Evolutionary conservation across 2,888 invertebrate genomes (phyloP).

Genomic region (Eilema depressum): DNA sequence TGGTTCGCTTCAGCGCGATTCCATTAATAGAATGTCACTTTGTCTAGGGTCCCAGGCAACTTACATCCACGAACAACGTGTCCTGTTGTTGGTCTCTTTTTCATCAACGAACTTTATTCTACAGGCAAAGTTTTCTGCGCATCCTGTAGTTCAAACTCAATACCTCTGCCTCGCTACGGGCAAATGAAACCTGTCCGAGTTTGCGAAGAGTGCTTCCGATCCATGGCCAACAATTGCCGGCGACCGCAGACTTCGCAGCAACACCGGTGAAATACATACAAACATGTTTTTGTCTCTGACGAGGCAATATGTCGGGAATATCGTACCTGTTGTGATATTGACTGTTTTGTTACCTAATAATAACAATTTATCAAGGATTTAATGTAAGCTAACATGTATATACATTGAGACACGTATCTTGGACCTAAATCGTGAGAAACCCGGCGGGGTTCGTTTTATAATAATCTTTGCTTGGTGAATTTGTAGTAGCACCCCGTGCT

Average conservation of each 20-base stretch:
- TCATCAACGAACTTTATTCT: slow-evolving; percentile 32
- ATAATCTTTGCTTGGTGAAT: too few species aligned
- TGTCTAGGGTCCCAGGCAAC: too few species aligned
- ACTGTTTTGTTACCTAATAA: slow-evolving; percentile 18
- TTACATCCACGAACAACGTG: too few species aligned
- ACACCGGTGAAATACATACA: slow-evolving; percentile 61
- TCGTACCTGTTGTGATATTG: slow-evolving; percentile 15
- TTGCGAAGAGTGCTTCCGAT: slow-evolving; percentile 93
- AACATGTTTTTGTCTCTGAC: background rate
- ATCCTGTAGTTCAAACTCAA: slow-evolving; percentile 96
- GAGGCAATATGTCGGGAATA: background rate
- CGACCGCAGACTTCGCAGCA: slow-evolving; percentile 47
- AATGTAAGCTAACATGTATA: slow-evolving; percentile 5
- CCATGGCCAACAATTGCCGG: slow-evolving; percentile 62
- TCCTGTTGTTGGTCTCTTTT: too few species aligned
- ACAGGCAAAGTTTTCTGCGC: slow-evolving; percentile 95
- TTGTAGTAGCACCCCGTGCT: too few species aligned
- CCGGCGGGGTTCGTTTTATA: too few species aligned
- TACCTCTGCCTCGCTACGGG: slow-evolving; percentile 97
- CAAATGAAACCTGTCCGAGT: slow-evolving; percentile 97
- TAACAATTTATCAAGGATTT: slow-evolving; percentile 7
- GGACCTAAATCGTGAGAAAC: too few species aligned
- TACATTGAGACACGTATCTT: too few species aligned
- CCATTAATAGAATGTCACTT: too few species aligned
- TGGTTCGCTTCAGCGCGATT: too few species aligned